Evolutionary conservation across 2,797 vertebrate species (phyloP), one percentile per base, ranked within the genome.

Genomic region (Tinamus major): DNA sequence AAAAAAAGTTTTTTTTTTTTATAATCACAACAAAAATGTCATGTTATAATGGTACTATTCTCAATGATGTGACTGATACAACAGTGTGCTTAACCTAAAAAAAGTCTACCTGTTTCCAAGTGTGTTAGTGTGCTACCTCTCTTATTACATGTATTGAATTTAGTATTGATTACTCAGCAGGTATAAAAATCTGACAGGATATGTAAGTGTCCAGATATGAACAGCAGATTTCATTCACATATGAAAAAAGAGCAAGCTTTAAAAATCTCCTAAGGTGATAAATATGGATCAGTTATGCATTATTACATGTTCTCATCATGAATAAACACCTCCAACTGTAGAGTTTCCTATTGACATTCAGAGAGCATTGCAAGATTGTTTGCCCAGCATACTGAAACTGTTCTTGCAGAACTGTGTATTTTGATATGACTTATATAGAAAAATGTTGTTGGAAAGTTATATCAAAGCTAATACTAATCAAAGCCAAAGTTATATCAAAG

Each of bases 401-500:
- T 70, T 94, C 39, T 56, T 87, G 26, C 7, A 67, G n/a, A 85
- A 80, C 20, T 16, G 8, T 55, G 4, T 39, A 44, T 85, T 94
- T 82, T 72, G 10, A 35, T 74, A 51, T 29, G 35, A 44, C 23
- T 78, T 19, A 69, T 67, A 53, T 2, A 56, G 49, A 55, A 55
- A 31, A 55, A 55, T 10, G 5, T 31, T 55, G 53, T 19, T 55
- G 53, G 16, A 55, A 85, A 64, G 9, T 44, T 94, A 26, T 87
- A 67, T 58, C 85, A 93, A 86, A 85, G 21, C 46, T 62, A 62
- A 53, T 26, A 76, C 9, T 84, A 79, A 89, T 46, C 33, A 89
- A 89, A 89, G 68, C 7, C 46, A 93, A 81, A 85, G 65, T 79
- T 31, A 39, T 42, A 65, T 72, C 39, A 86, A 79, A 90, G 51